A percentile compares a stretch with the other conserved stretches of the same genome.
Conservation (phyloP, 1,140 invertebrate genomes). For the Drosophila kikkawai region DNA sequence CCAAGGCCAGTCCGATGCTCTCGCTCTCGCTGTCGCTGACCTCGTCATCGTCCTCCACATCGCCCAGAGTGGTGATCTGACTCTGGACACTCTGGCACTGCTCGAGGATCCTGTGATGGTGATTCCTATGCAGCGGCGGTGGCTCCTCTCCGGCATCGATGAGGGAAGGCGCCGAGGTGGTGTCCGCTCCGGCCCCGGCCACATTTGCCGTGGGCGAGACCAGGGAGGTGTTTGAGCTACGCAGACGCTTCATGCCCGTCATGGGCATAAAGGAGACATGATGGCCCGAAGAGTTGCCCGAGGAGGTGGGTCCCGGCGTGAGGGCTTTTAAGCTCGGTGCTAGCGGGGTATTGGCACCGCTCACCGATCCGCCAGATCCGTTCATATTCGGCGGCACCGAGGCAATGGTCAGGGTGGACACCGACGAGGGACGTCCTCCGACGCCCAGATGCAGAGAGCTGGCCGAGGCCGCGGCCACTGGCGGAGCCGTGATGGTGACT, state of each 20-base stretch:
- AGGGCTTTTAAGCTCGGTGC: slow-evolving; percentile 57
- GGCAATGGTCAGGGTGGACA: slow-evolving; percentile 71
- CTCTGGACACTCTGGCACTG: slow-evolving; percentile 77
- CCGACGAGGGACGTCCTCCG: slow-evolving; percentile 54
- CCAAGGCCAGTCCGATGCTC: slow-evolving; percentile 62
- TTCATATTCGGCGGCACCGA: slow-evolving; percentile 62
- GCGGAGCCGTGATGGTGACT: slow-evolving; percentile 73
- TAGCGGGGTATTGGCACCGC: slow-evolving; percentile 69
- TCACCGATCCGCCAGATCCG: slow-evolving; percentile 44
- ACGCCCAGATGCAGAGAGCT: slow-evolving; percentile 61
- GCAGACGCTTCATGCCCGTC: slow-evolving; percentile 60
- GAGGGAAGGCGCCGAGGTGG: slow-evolving; percentile 65
- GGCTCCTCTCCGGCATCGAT: slow-evolving; percentile 48
- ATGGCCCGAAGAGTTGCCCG: slow-evolving; percentile 56
- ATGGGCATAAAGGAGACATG: slow-evolving; percentile 75
- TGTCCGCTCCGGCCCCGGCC: slow-evolving; percentile 18
- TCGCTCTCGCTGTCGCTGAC: slow-evolving; percentile 59
- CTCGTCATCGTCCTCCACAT: slow-evolving; percentile 66
- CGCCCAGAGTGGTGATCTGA: slow-evolving; percentile 79
- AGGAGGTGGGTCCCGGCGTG: slow-evolving; percentile 48
- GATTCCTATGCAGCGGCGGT: slow-evolving; percentile 9
- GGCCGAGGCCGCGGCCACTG: slow-evolving; percentile 68
- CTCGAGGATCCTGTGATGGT: slow-evolving; percentile 63
- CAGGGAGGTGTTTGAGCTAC: slow-evolving; percentile 59
- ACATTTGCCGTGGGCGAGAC: slow-evolving; percentile 46